phyloP scores from a whole-genome alignment of 2,797 vertebrate species.

The Cryptoprocta ferox region DNA sequence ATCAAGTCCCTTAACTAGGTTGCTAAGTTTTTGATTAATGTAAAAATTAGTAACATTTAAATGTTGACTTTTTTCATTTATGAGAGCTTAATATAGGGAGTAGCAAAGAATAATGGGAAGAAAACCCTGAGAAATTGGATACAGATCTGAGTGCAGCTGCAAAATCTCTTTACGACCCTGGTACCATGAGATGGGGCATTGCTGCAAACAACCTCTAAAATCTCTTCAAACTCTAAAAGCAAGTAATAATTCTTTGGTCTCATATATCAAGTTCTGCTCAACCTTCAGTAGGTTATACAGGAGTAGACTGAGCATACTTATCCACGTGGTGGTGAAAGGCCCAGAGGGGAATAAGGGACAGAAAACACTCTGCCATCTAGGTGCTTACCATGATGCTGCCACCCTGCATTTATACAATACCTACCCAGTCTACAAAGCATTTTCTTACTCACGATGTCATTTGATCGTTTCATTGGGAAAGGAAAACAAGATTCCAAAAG shows the following conservation, averaged over 20 bases:
- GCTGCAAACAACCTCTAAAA: background rate
- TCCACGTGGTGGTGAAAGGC: background rate
- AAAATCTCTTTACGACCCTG: background rate
- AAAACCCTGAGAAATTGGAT: background rate
- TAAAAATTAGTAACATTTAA: background rate
- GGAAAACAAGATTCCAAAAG: background rate
- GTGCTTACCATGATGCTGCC: background rate
- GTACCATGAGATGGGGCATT: background rate
- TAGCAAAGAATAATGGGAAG: background rate
- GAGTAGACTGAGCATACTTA: background rate
- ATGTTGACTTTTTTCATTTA: background rate
- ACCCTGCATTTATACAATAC: background rate
- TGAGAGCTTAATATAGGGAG: background rate
- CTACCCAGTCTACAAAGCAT: background rate
- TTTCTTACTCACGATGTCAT: background rate
- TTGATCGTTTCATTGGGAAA: conserved; percentile 19
- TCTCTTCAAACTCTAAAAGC: background rate
- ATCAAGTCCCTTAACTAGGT: background rate
- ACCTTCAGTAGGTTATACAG: background rate
- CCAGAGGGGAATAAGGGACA: background rate
- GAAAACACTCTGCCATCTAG: background rate
- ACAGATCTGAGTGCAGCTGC: background rate
- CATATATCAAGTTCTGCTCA: background rate
- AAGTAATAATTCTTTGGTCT: background rate
- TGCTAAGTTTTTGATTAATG: background rate